Conservation (phyloP, 2,888 invertebrate species). For the Pachymerium ferrugineum region DNA sequence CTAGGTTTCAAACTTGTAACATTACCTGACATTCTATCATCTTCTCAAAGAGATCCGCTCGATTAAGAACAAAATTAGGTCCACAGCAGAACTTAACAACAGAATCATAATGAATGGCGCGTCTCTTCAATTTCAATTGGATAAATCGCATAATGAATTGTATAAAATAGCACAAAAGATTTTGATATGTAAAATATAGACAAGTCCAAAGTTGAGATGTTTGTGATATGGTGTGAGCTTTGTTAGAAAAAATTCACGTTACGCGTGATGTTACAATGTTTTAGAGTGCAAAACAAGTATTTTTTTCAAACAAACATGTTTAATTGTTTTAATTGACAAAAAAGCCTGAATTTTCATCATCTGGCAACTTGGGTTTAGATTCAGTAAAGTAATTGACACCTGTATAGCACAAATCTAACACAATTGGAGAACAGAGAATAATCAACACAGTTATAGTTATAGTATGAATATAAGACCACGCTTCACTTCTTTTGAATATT, state of each 20-base stretch:
- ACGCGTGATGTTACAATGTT: too few relatives aligned
- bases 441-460: not conserved
- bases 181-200: not conserved
- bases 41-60: not conserved
- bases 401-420: not conserved
- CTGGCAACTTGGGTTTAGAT: not conserved
- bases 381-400: not conserved
- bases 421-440: not conserved
- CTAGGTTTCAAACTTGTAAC: too few relatives aligned
- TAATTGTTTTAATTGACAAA: too few relatives aligned
- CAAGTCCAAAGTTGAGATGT: too few relatives aligned
- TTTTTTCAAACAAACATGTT: too few relatives aligned
- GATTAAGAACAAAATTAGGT: not conserved
- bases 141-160: not conserved
- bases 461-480: not conserved
- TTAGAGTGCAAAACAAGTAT: too few relatives aligned
- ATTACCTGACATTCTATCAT: not conserved
- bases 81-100: not conserved
- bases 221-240: too few relatives aligned
- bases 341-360: too few relatives aligned
- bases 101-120: not conserved
- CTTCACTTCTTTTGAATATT: not conserved
- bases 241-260: too few relatives aligned
- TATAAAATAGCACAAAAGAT: not conserved
- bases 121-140: not conserved